Conservation (phyloP, 2,797 vertebrate species). For the Cottoperca gobio region DNA sequence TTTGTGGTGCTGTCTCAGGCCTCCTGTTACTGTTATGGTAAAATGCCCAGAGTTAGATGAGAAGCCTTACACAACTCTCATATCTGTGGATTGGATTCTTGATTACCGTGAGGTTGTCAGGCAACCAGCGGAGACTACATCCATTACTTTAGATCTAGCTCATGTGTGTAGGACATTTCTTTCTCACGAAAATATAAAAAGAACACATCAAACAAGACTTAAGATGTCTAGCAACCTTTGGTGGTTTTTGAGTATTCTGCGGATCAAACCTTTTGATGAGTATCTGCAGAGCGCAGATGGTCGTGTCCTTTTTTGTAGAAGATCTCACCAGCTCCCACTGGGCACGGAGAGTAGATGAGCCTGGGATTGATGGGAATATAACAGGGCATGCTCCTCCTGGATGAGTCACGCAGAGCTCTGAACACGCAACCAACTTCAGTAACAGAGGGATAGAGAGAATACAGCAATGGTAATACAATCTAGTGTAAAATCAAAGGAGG, state of each 20-base stretch:
- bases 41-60: neutral
- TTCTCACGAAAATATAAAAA: neutral
- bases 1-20: neutral
- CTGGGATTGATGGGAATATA: constrained; percentile 60
- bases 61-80: neutral
- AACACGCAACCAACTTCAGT: constrained; percentile 5
- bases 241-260: neutral
- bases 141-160: neutral
- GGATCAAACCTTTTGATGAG: constrained; percentile 17
- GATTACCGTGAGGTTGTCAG: neutral
- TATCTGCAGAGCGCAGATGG: constrained; percentile 48
- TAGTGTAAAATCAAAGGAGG: constrained; percentile 24
- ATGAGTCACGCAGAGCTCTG: constrained; percentile 61
- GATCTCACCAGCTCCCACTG: constrained; percentile 40
- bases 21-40: too few species aligned
- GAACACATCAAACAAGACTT: neutral
- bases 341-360: constrained; percentile 44
- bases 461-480: constrained; percentile 15
- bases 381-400: constrained; percentile 46
- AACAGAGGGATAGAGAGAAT: constrained; percentile 2
- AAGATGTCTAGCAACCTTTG: neutral
- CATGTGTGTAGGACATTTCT: neutral
- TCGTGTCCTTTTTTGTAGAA: constrained; percentile 35
- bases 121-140: neutral
- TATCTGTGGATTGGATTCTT: neutral